Conservation (phyloP, 2,888 invertebrate genomes). For the Halictus ligatus region DNA sequence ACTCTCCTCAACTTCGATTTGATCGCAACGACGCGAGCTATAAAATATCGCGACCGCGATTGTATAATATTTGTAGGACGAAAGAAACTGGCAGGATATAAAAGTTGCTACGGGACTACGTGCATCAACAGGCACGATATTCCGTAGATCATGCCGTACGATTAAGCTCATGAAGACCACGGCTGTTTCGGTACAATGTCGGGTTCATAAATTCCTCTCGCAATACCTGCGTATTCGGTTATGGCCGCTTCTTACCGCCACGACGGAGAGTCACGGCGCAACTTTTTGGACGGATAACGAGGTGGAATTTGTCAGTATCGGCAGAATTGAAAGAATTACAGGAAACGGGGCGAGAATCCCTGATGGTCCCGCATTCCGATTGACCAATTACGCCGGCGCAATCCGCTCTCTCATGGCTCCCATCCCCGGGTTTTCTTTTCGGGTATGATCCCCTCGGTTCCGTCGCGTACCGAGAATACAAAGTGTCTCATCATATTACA, state of each 20-base stretch:
- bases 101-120: not conserved
- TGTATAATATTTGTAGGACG: not conserved
- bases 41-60: not conserved
- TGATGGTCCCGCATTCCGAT: slow-evolving; percentile 58
- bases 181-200: not conserved
- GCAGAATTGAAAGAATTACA: slow-evolving; percentile 57
- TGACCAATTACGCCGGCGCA: slow-evolving; percentile 51
- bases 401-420: not conserved
- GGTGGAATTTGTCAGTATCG: slow-evolving; percentile 62
- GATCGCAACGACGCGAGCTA: not conserved
- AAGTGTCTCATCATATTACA: slow-evolving; percentile 7
- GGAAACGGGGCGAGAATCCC: slow-evolving; percentile 55
- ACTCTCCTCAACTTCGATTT: not conserved
- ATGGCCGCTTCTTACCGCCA: slow-evolving; percentile 47
- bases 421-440: slow-evolving; percentile 26
- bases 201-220: slow-evolving; percentile 32
- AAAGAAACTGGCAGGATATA: not conserved
- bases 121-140: not conserved
- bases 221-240: slow-evolving; percentile 50
- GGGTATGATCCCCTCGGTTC: slow-evolving; percentile 28
- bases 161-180: slow-evolving; percentile 3
- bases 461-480: slow-evolving; percentile 32
- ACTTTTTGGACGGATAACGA: slow-evolving; percentile 55
- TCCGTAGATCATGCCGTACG: not conserved
- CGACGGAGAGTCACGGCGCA: slow-evolving; percentile 18